Conservation (phyloP, 2,113 vertebrate species). For the Promerops cafer region DNA sequence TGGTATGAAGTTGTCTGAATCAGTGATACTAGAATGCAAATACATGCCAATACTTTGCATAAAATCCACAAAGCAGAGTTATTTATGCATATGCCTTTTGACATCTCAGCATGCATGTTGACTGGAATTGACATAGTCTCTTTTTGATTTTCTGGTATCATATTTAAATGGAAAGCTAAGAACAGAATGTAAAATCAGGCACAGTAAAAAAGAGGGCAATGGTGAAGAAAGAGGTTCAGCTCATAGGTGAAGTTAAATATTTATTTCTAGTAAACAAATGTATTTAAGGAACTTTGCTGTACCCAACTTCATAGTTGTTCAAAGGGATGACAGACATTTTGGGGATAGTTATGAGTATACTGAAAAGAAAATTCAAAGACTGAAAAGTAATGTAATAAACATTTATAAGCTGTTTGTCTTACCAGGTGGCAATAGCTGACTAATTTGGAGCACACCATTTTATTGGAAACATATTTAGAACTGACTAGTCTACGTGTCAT, state of each 20-base stretch:
- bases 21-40: constrained; percentile 19
- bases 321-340: background rate
- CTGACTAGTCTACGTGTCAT: background rate
- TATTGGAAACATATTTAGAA: background rate
- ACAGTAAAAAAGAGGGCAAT: background rate
- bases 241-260: background rate
- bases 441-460: background rate
- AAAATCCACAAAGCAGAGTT: constrained; percentile 3
- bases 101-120: background rate
- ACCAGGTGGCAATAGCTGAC: background rate
- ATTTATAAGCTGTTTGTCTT: background rate
- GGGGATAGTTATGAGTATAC: background rate
- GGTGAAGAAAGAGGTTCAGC: background rate
- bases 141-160: constrained; percentile 8
- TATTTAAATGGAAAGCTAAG: constrained; percentile 11
- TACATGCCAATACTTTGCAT: constrained; percentile 3
- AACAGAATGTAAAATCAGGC: background rate
- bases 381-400: background rate
- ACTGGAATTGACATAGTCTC: background rate
- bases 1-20: constrained; percentile 33
- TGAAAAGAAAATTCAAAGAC: background rate
- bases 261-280: background rate
- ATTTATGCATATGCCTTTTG: constrained; percentile 18
- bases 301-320: background rate
- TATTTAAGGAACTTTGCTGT: background rate